A percentile compares a stretch with the other conserved stretches of the same genome.
Conservation (phyloP, 2,113 vertebrate species). For the Tylochromis polylepis region DNA sequence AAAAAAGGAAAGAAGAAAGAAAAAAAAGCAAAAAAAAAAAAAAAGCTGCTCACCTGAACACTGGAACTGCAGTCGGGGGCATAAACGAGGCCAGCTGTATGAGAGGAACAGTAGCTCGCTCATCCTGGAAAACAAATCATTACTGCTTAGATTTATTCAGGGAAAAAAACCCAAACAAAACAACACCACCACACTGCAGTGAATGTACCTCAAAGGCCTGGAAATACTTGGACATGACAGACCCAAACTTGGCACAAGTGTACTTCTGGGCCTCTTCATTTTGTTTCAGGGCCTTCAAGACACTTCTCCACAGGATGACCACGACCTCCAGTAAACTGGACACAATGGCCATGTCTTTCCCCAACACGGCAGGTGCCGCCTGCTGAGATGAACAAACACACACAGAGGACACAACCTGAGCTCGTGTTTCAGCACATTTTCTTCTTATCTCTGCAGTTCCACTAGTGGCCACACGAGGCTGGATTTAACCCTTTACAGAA, state of each 20-base stretch:
- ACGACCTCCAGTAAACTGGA: constrained; percentile 84
- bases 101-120: constrained; percentile 79
- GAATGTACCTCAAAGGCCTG: constrained; percentile 81
- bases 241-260: constrained; percentile 81
- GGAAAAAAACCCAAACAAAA: neutral
- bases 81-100: constrained; percentile 87
- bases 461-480: neutral
- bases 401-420: neutral
- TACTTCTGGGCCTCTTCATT: constrained; percentile 82
- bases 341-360: constrained; percentile 75
- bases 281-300: constrained; percentile 78
- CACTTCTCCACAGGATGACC: constrained; percentile 90
- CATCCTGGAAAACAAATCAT: constrained; percentile 73
- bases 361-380: constrained; percentile 71
- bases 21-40: neutral
- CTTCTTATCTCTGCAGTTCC: neutral
- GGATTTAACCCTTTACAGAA: neutral
- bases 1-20: accelerated
- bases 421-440: neutral
- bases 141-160: neutral
- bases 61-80: constrained; percentile 78
- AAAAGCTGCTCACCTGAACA: constrained; percentile 82
- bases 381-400: constrained; percentile 34
- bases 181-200: too few species aligned
- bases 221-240: constrained; percentile 85